Base-by-base conservation (phyloP, 2,888 invertebrate species). In the Drosophila birchii region DNA sequence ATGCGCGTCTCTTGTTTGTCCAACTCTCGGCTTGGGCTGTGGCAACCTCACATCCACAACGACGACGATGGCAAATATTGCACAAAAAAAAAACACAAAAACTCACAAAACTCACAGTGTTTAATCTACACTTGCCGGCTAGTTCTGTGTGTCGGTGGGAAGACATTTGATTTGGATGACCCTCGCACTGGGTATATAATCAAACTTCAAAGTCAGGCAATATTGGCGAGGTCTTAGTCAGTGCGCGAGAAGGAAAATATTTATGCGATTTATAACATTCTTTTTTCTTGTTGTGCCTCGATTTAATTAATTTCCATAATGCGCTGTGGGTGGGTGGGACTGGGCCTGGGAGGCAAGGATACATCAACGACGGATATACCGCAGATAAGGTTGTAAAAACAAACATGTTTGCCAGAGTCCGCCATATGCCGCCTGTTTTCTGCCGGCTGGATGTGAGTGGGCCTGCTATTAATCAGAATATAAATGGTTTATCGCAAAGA, bases 151-250 rank as follows among this genome's bases (percentile, higher is more conserved):
- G 59, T 8, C 18, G 58, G 64, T 57, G 54, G 55, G 47, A 34
- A 75, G 66, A 78, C 69, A 70, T 66, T 62, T 26, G 39, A 47
- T 76, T 66, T 55, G 20, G 39, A 47, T 74, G 83, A 88, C 88
- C 83, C 86, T 87, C 83, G 69, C 80, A 85, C 64, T 18, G 72
- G 56, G 69, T 85, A 79, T 87, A 86, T 80, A 86, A 88, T 84
- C 75, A 83, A 75, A 81, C 75, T 78, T 86, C 88, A 84, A 88
- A 88, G 86, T 75, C 83, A 84, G 80, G 70, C 88, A 70, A 70
- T 64, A 57, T 75, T 75, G 57, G 75, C 57, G 41, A 61, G 58
- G 86, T 76, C 55, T 73, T 69, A 54, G 78, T 71, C 84, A 74
- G 66, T 66, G 73, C 55, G 68, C 60, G 34, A 26, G 59, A 20